Evolutionary conservation across 2,113 vertebrate genomes (phyloP).

Genomic region (Phylloscopus whistleri): DNA sequence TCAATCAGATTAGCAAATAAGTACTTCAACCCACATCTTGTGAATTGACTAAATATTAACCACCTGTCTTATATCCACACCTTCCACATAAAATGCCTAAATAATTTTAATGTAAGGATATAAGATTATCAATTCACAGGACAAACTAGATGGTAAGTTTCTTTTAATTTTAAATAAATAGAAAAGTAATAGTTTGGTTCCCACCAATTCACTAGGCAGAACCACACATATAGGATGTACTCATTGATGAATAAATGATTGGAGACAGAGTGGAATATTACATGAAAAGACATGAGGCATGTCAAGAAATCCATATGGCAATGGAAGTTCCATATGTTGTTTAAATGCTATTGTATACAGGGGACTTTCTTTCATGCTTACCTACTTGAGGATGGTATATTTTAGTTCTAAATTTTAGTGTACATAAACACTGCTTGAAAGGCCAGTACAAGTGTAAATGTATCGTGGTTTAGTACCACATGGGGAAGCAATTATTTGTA

Average conservation of each 20-base stretch:
- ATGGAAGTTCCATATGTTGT: background rate
- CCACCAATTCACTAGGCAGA: background rate
- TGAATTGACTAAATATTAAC: background rate
- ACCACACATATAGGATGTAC: background rate
- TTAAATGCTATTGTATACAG: background rate
- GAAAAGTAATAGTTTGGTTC: background rate
- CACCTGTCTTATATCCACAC: background rate
- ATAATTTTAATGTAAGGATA: background rate
- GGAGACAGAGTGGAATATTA: background rate
- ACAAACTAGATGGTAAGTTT: background rate
- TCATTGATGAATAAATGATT: background rate
- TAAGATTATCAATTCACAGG: background rate
- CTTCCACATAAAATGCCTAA: background rate
- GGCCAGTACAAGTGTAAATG: background rate
- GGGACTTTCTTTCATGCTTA: background rate
- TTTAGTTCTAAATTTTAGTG: background rate
- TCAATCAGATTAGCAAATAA: background rate
- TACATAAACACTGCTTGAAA: background rate
- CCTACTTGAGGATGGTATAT: background rate
- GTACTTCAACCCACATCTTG: background rate
- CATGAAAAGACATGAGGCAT: background rate
- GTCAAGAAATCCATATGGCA: background rate
- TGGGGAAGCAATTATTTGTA: background rate
- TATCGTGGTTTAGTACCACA: background rate
- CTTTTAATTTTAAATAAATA: background rate